Base-by-base conservation (phyloP, 1,140 invertebrate genomes). In the Drosophila malerkotliana region DNA sequence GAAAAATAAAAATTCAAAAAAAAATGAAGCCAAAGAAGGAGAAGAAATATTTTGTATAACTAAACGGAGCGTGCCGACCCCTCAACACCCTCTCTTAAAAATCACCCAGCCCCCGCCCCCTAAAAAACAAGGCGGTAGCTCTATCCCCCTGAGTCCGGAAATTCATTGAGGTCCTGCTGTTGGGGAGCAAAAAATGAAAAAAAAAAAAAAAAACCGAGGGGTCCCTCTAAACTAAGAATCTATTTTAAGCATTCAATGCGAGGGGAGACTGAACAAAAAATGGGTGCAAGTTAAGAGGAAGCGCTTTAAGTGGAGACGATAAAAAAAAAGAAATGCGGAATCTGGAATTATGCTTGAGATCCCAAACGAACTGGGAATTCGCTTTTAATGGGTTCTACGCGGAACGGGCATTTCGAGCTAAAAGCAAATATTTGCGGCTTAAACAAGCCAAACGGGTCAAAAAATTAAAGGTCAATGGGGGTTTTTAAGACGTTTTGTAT, bases 131-230 rank as follows among this genome's bases (percentile, higher is more conserved):
- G 10, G n/a, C 4, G 15, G 28, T 18, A 37, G 34, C 9, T 9
- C 9, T 37, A 44, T 59, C 26, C 55, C 56, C 66, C 56, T n/a
- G 32, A 30, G 37, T 62, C 58, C 59, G 72, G 39, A 64, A 74
- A 74, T 74, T 64, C 71, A 64, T 53, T 51, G 72, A 55, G 47
- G 71, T 74, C 53, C 68, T 68, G 64, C 15, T 52, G 21, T 21
- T 48, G 15, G 32, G 32, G n/a, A n/a, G 18, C n/a, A 30, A 34
- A 9, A 37, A 14, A 37, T 18, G n/a, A 30, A 30, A 34, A 44
- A 3, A 44, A 44, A 44, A 44, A 44, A 6, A 15, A 44, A 8
- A 7, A 18, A 18, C 18, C 15, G 18, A 21, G 6, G 30, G 41
- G 28, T 44, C 39, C 14, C 39, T 8, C 61, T 37, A 69, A 67